Evolutionary conservation across 1,140 invertebrate species (phyloP), one percentile per base, ranked within the genome.

Genomic region (Calosoma granatense): DNA sequence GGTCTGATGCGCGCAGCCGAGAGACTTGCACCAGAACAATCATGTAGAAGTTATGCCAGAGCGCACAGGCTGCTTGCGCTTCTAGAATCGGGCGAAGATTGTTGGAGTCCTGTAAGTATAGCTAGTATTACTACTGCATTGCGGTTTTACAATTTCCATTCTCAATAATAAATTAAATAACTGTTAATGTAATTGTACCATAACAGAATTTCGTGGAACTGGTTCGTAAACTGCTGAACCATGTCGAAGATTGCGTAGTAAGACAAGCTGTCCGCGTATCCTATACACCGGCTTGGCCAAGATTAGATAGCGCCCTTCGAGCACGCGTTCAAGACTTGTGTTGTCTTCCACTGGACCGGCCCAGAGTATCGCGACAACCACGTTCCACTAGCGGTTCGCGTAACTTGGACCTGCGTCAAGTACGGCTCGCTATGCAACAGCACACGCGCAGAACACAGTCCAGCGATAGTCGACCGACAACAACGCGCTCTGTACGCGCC

Each of bases 11-110:
- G 79, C 1, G 80, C 84, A 0, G 77, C 84, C 2, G 79, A 81
- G 23, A 72, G 77, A 14, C 65, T 87, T 9, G 77, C 81, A 1
- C 79, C 84, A 0, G 85, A 88, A 62, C 82, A 86, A 67, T 84
- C 85, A 0, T 88, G 86, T 64, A 77, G 79, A 54, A 82, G 81
- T 65, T 85, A 87, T 61, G 74, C 76, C 30, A 71, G 75, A 2
- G 64, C 70, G 0, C 70, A 68, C 15, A 66, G 70, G 0, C 22
- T 72, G 2, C 70, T 72, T 19, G 65, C 69, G 0, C 64, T 72
- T 14, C 59, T 72, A 20, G 66, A 47, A 47, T 47, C 41, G 4
- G 41, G 41, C 3, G 41, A 47, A 17, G 41, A 47, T 11, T 47
- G 41, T 47, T 47, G 41, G 41, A 47, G 41, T 17, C 17, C 67